phyloP scores from a whole-genome alignment of 2,113 vertebrate genomes.

The Austrofundulus limnaeus region DNA sequence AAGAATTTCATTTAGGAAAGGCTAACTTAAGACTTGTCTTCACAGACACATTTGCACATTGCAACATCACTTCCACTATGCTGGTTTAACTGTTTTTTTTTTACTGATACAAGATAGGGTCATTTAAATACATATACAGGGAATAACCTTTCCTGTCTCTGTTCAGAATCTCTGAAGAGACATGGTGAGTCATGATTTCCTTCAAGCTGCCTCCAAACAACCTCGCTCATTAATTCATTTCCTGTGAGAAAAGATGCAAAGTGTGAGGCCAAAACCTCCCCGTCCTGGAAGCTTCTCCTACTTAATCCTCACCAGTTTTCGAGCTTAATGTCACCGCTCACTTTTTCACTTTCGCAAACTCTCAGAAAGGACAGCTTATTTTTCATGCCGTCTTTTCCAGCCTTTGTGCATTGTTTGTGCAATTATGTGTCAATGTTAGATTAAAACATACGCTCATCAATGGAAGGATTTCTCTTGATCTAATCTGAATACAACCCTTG shows the following conservation, averaged over 20 bases:
- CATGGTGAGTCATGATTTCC: conserved; percentile 51
- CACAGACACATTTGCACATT: too few species aligned
- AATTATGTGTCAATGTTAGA: conserved; percentile 9
- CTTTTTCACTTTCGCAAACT: neutral
- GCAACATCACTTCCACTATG: conserved; percentile 7
- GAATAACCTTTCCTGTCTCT: neutral
- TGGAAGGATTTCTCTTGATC: conserved; percentile 56
- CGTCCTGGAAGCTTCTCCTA: conserved; percentile 37
- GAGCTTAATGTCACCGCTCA: conserved; percentile 7
- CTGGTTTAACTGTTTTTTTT: conserved; percentile 42
- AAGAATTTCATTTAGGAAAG: too few species aligned
- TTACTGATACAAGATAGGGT: conserved; percentile 45
- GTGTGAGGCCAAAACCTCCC: conserved; percentile 39
- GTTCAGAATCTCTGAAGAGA: conserved; percentile 26
- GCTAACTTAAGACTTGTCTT: too few species aligned
- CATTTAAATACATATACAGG: conserved; percentile 3
- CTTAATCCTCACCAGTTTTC: conserved; percentile 41
- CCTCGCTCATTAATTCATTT: conserved; percentile 53
- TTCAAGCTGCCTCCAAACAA: conserved; percentile 46
- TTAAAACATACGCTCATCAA: conserved; percentile 66
- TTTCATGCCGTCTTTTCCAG: neutral
- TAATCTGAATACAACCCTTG: conserved; percentile 41
- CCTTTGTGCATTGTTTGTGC: neutral
- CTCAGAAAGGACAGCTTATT: neutral
- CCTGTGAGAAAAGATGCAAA: conserved; percentile 6